Evolutionary conservation across 1,140 invertebrate genomes (phyloP).

Genomic region (Cepaea nemoralis): DNA sequence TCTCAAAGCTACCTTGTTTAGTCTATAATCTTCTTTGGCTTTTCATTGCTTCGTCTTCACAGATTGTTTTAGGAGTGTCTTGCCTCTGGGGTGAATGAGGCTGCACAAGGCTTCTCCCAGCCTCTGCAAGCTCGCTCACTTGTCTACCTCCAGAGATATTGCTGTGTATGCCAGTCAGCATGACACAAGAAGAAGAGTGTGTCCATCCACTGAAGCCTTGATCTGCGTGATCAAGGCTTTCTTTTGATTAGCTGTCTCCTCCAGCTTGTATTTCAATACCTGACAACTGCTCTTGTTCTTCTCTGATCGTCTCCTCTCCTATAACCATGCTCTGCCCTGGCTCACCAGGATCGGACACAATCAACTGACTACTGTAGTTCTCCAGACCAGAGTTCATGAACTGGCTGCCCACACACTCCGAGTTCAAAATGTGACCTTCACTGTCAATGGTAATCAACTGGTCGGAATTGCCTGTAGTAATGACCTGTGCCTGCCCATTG

Average conservation of each 20-base stretch:
- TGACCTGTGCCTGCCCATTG: constrained; percentile 11
- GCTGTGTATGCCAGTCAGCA: too few species aligned
- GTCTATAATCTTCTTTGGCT: too few species aligned
- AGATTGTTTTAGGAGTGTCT: background rate
- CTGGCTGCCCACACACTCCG: background rate
- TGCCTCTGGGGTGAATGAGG: background rate
- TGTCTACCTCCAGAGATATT: background rate
- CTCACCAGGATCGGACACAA: constrained; percentile 14
- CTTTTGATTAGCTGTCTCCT: background rate
- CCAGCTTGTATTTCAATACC: background rate
- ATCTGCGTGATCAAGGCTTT: too few species aligned
- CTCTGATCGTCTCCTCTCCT: background rate
- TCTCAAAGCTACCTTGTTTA: too few species aligned
- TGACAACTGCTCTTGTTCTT: constrained; percentile 4
- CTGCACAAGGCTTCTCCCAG: background rate
- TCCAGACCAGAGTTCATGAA: constrained; percentile 6
- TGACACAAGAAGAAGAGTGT: too few species aligned
- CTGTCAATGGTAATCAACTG: constrained; percentile 12
- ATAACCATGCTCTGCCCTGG: background rate
- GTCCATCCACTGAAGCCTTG: too few species aligned
- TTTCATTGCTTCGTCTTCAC: background rate
- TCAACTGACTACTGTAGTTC: constrained; percentile 17
- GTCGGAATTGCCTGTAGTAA: background rate
- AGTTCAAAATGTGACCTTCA: constrained; percentile 6
- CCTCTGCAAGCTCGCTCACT: background rate